Base-by-base conservation (phyloP, 2,888 invertebrate genomes). In the Seira ritae region DNA sequence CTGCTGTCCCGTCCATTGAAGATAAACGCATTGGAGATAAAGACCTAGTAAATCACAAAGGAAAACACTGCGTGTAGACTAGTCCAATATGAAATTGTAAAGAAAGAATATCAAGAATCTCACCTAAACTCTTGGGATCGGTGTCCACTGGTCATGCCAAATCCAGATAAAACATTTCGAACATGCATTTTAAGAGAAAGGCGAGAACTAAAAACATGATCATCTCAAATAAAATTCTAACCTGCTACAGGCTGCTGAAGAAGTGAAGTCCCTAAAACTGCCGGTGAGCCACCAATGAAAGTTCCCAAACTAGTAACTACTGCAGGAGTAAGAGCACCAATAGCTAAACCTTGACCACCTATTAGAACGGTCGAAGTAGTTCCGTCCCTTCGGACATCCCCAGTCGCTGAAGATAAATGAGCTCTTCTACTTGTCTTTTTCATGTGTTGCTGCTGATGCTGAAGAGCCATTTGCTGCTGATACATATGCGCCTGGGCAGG, bases 361-460 rank as follows among this genome's bases (percentile, higher is more conserved):
- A 89, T 88, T 20, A 88, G 77, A n/a, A 89, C 85, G 0, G 88
- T 85, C 20, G 86, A 83, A 69, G 75, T 42, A 23, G 77, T 66
- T 42, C 74, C 73, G 23, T 88, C 87, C 3, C 88, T 67, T 37
- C 87, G 72, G 8, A 87, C 68, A 6, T 87, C 88, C 15, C 85
- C 86, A 20, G 72, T 42, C 4, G 65, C 69, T 0, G 85, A 78
- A 31, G 84, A 75, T 19, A 87, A 67, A 69, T 88, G 87, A 78
- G 87, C 88, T 69, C 89, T 81, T 71, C 91, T 89, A 77, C 90
- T 89, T 83, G 90, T 90, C 88, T 91, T 91, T 89, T 91, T 91
- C 78, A 91, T 86, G 84, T 91, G 91, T 81, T 91, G 91, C 80
- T 90, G 90, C 89, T 91, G 91, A 84, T 91, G 91, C 85, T 91